Conservation (phyloP, 1,140 invertebrate species). For the Agrilus planipennis region DNA sequence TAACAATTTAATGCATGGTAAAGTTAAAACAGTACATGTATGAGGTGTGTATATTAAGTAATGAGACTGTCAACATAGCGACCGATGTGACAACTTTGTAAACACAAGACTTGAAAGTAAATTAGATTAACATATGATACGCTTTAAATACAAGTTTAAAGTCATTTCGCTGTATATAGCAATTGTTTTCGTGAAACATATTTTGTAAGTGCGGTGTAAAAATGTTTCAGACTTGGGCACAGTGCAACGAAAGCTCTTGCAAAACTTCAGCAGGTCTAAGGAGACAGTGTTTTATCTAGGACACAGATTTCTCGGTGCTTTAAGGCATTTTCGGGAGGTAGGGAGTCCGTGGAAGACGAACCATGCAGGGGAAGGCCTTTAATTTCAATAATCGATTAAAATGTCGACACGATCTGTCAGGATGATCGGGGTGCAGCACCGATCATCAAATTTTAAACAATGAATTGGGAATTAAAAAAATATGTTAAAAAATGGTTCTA, state of each 20-base stretch:
- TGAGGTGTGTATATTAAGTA: no score
- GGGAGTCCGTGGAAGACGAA: slow-evolving; percentile 12
- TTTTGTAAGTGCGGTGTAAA: no score
- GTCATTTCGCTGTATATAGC: no score
- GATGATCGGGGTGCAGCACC: slow-evolving; percentile 4
- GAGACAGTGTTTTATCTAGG: slow-evolving; percentile 11
- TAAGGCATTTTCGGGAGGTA: slow-evolving; percentile 12
- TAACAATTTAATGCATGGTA: no score
- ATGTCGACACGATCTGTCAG: background rate
- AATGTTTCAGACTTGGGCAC: slow-evolving; percentile 13
- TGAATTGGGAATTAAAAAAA: no score
- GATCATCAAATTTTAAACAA: no score
- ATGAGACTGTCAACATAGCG: slow-evolving; percentile 7
- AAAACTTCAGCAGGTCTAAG: no score
- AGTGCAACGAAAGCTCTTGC: slow-evolving; percentile 11
- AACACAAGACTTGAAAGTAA: background rate
- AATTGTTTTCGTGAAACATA: no score
- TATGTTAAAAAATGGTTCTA: no score
- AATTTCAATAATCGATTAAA: slow-evolving; percentile 8
- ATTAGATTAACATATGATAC: slow-evolving; percentile 5
- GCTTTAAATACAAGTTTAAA: slow-evolving; percentile 2
- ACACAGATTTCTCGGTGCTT: slow-evolving; percentile 9
- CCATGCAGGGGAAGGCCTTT: slow-evolving; percentile 3
- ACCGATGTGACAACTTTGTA: slow-evolving; percentile 7
- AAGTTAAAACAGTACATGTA: no score